phyloP scores from a whole-genome alignment of 2,113 vertebrate genomes.

The Danionella cerebrum region DNA sequence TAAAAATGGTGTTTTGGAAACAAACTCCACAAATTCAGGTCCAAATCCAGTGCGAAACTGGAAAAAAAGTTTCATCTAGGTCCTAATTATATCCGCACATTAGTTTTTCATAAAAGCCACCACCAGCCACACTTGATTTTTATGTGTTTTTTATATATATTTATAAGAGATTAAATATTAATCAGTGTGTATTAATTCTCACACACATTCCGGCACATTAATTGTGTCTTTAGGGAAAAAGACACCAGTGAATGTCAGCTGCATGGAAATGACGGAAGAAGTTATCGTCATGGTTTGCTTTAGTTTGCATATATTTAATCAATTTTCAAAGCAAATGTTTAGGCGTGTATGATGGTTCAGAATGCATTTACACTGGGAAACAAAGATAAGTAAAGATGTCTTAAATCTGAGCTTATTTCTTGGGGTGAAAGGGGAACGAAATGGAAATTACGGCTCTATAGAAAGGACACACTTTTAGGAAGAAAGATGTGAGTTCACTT shows the following conservation, averaged over 20 bases:
- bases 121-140: too few relatives aligned
- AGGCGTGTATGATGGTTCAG: neutral
- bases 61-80: too few relatives aligned
- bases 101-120: too few relatives aligned
- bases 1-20: too few relatives aligned
- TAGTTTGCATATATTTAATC: neutral
- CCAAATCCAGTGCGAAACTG: too few relatives aligned
- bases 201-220: neutral
- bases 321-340: neutral
- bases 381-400: conserved; percentile 29
- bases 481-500: conserved; percentile 35
- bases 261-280: neutral
- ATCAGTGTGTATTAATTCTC: conserved; percentile 2
- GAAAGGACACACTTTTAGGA: conserved; percentile 4
- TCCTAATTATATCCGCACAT: too few relatives aligned
- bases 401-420: conserved; percentile 47
- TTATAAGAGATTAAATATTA: conserved; percentile 24
- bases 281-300: neutral
- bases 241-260: neutral
- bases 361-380: neutral
- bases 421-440: neutral
- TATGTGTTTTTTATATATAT: too few relatives aligned
- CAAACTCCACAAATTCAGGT: too few relatives aligned
- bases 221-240: neutral
- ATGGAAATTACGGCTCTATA: neutral